Evolutionary conservation across 2,888 invertebrate genomes (phyloP), one percentile per base, ranked within the genome.

Genomic region (Lordiphosa fenestrarum): DNA sequence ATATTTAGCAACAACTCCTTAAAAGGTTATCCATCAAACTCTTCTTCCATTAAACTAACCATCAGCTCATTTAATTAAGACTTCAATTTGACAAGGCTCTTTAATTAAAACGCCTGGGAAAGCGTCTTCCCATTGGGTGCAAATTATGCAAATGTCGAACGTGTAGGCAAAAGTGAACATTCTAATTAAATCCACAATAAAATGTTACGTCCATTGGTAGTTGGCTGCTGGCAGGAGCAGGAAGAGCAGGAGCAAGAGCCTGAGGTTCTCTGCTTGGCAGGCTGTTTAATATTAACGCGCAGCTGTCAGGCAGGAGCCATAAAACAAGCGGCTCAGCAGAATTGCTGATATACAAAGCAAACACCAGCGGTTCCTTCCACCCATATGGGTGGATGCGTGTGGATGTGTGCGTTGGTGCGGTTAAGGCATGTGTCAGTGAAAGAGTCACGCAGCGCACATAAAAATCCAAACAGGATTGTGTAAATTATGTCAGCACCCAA

Each of bases 361-460:
- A 51, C 41, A 53, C 19, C 55, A 35, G 47, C 30, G 9, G 30
- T 30, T 30, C 4, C 30, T 30, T 30, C 9, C 39, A 37, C 41
- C 23, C 25, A 53, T 25, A 54, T 44, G 37, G 13, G 30, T 6
- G 15, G 15, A 12, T 10, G 44, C n/a, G n/a, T 59, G 56, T 53
- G 13, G 23, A 35, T 13, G 48, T 55, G 38, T 33, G 44, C 21
- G 41, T 50, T 47, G 47, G 36, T 25, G 37, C 13, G 38, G 36
- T 55, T 62, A 68, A 66, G 63, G 60, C 63, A 58, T 64, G 73
- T 69, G 59, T 56, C 61, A 21, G 68, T 40, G 64, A 58, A 66
- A 68, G 54, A 67, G 83, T 80, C 80, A 80, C 83, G 83, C 64
- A 74, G 62, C 54, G 60, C 57, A 47, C 74, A 83, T 80, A 83